A percentile compares a stretch with the other conserved stretches of the same genome.
Conservation (phyloP, 2,888 invertebrate species). For the Noctua janthina region DNA sequence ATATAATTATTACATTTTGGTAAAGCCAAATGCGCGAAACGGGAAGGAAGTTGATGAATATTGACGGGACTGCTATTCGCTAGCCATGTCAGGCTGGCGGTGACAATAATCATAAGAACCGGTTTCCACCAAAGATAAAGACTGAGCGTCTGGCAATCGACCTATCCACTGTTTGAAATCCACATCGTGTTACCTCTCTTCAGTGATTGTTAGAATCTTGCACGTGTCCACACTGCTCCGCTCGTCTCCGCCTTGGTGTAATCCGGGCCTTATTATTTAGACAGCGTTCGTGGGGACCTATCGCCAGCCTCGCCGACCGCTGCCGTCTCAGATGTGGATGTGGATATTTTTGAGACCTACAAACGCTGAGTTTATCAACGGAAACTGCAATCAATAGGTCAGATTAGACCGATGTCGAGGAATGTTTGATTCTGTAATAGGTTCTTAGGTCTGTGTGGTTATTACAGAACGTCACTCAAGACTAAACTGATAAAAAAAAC, state of each 20-base stretch:
- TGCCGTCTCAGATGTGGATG: background rate
- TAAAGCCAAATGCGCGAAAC: background rate
- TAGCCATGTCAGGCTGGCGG: background rate
- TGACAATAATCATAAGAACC: background rate
- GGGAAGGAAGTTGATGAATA: constrained; percentile 24
- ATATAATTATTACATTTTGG: background rate
- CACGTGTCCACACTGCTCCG: too few relatives aligned
- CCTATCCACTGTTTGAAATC: background rate
- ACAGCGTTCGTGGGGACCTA: background rate
- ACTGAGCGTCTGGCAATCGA: too few relatives aligned
- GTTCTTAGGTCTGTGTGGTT: background rate
- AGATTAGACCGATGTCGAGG: background rate
- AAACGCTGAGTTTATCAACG: background rate
- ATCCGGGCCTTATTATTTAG: background rate
- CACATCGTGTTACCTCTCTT: background rate
- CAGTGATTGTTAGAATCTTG: background rate
- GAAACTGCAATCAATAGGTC: background rate
- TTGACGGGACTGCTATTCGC: background rate
- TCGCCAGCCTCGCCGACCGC: background rate
- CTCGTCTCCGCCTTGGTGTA: background rate
- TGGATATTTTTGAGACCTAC: background rate
- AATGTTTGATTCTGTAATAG: background rate
- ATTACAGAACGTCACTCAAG: background rate
- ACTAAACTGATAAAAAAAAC: background rate
- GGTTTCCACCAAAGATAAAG: background rate